Percentiles rank a stretch among this genome's conserved stretches.
Evolutionary conservation across 1,140 invertebrate genomes (phyloP).

Genomic region (Anagrus nilaparvatae): DNA sequence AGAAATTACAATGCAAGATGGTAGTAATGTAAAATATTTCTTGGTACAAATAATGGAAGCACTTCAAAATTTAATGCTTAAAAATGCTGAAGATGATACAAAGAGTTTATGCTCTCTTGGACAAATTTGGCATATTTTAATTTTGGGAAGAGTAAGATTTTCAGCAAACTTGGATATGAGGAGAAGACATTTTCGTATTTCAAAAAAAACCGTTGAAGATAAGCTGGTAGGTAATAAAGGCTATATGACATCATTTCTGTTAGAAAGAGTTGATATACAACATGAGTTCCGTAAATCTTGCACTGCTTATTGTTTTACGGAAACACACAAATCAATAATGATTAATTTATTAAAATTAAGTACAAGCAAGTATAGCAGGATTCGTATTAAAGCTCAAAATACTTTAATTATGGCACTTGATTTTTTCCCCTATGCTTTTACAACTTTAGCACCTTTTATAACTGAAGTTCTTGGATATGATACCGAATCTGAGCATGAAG

Average conservation of each 20-base stretch:
- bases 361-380: slow-evolving; percentile 58
- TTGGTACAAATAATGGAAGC: slow-evolving; percentile 44
- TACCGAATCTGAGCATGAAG: slow-evolving; percentile 53
- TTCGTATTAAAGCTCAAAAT: slow-evolving; percentile 55
- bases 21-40: slow-evolving; percentile 48
- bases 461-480: slow-evolving; percentile 49
- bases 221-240: slow-evolving; percentile 49
- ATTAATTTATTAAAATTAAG: slow-evolving; percentile 53
- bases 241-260: slow-evolving; percentile 52
- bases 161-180: slow-evolving; percentile 20
- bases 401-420: slow-evolving; percentile 41
- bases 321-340: slow-evolving; percentile 51
- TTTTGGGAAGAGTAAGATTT: slow-evolving; percentile 46
- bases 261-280: slow-evolving; percentile 55
- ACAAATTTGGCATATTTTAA: slow-evolving; percentile 50
- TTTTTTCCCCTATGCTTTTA: slow-evolving; percentile 52
- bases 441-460: slow-evolving; percentile 47
- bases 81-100: slow-evolving; percentile 60
- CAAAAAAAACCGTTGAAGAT: slow-evolving; percentile 53
- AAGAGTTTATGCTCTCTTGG: slow-evolving; percentile 55
- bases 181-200: slow-evolving; percentile 41
- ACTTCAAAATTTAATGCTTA: slow-evolving; percentile 50
- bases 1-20: slow-evolving; percentile 49
- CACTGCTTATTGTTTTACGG: slow-evolving; percentile 37
- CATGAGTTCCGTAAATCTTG: slow-evolving; percentile 50